Percentiles rank a stretch among this genome's conserved stretches.
Evolutionary conservation across 1,140 invertebrate genomes (phyloP).

Genomic region (Anthonomus grandis): DNA sequence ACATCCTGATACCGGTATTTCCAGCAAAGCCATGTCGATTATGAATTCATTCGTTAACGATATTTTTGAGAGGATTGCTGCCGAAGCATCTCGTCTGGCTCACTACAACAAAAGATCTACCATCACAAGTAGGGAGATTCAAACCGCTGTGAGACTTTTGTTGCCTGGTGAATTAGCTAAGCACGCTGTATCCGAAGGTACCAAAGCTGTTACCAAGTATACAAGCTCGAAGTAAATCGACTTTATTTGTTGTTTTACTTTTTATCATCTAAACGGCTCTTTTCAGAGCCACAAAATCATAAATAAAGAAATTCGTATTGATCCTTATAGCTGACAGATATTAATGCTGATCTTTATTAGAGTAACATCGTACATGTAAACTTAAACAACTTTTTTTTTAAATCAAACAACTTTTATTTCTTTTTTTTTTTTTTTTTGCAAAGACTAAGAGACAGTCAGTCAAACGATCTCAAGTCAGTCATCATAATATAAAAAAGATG

Average conservation of each 20-base stretch:
- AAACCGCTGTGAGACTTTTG: conserved; percentile 55
- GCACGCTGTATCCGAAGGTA: conserved; percentile 57
- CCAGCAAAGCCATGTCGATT: conserved; percentile 59
- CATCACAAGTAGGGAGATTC: conserved; percentile 56
- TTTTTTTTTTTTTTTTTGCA: too few species aligned
- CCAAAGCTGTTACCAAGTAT: conserved; percentile 60
- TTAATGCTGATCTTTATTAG: too few species aligned
- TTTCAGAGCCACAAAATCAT: conserved; percentile 26
- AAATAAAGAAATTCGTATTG: conserved; percentile 2
- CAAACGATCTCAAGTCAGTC: too few species aligned
- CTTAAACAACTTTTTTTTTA: too few species aligned
- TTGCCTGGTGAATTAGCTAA: conserved; percentile 60
- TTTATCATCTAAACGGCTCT: conserved; percentile 15
- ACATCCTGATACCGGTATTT: conserved; percentile 66
- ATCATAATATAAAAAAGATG: too few species aligned
- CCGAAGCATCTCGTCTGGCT: conserved; percentile 64
- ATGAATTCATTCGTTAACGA: conserved; percentile 57
- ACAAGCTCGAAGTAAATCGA: conserved; percentile 52
- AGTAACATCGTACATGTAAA: too few species aligned
- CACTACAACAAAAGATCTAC: conserved; percentile 70
- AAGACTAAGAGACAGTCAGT: too few species aligned
- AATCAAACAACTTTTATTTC: too few species aligned
- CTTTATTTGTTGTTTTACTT: background rate
- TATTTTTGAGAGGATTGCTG: conserved; percentile 67
- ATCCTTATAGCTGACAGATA: too few species aligned